A percentile compares a stretch with the other conserved stretches of the same genome.
phyloP scores from a whole-genome alignment of 2,797 vertebrate genomes.

The Pogoniulus pusillus region DNA sequence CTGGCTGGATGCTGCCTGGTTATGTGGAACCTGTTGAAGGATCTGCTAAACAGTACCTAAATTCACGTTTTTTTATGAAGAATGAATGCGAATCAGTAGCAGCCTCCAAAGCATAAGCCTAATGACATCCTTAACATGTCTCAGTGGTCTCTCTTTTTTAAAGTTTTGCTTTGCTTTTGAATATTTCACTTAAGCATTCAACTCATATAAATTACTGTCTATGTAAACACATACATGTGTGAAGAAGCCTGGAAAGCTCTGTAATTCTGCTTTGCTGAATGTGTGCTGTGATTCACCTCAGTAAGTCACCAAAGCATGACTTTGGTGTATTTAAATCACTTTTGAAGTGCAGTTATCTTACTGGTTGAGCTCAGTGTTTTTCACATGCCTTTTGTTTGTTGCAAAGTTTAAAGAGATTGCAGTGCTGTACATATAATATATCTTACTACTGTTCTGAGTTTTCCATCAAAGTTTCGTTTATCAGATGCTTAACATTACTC shows the following conservation, averaged over 20 bases:
- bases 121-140: neutral
- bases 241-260: neutral
- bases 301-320: neutral
- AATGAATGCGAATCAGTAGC: accelerated
- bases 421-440: neutral
- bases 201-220: neutral
- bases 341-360: neutral
- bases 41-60: neutral
- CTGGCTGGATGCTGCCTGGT: neutral
- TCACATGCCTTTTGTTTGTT: neutral
- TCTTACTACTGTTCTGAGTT: neutral
- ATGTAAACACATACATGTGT: too few species aligned
- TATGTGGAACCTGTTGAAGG: neutral
- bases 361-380: neutral
- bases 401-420: neutral
- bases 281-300: neutral
- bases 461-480: neutral
- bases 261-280: neutral
- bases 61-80: neutral
- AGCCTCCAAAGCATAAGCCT: neutral
- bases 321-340: neutral
- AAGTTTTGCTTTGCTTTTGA: neutral
- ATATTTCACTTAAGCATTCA: accelerated
- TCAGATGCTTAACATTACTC: neutral
- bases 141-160: neutral